Evolutionary conservation across 2,113 vertebrate species (phyloP).

Genomic region (Clarias gariepinus): DNA sequence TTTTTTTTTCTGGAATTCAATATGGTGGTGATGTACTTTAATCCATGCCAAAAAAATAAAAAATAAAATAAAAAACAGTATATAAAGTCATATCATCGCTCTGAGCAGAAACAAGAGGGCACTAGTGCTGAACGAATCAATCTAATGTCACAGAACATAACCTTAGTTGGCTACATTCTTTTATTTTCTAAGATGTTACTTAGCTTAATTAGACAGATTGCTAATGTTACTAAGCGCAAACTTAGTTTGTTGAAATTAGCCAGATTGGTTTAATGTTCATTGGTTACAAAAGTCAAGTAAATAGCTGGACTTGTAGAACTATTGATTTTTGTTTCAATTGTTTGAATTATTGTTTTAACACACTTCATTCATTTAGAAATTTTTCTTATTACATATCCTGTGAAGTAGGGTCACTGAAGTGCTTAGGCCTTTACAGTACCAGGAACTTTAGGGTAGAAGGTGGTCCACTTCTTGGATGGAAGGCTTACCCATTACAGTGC

Average conservation of each 20-base stretch:
- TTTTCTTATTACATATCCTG: too few relatives aligned
- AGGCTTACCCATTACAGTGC: too few relatives aligned
- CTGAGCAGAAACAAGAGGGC: not conserved
- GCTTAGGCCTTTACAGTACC: too few relatives aligned
- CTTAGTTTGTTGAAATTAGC: not conserved
- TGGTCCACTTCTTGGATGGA: too few relatives aligned
- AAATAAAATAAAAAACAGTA: not conserved
- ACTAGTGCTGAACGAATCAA: not conserved
- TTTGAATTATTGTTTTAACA: too few relatives aligned
- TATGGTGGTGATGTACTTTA: not conserved
- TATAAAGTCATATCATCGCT: not conserved
- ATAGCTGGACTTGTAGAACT: too few relatives aligned
- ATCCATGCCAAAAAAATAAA: not conserved
- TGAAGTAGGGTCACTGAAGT: too few relatives aligned
- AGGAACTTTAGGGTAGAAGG: too few relatives aligned
- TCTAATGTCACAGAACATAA: not conserved
- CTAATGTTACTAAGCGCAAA: not conserved
- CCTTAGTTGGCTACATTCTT: not conserved
- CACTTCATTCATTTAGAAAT: too few relatives aligned
- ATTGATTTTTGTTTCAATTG: too few relatives aligned
- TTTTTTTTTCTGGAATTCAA: not conserved
- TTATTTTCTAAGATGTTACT: not conserved
- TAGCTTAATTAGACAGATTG: not conserved
- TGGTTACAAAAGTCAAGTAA: not conserved
- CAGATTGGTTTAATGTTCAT: not conserved